Conservation (phyloP, 2,888 invertebrate species). For the Antheraea assamensis region DNA sequence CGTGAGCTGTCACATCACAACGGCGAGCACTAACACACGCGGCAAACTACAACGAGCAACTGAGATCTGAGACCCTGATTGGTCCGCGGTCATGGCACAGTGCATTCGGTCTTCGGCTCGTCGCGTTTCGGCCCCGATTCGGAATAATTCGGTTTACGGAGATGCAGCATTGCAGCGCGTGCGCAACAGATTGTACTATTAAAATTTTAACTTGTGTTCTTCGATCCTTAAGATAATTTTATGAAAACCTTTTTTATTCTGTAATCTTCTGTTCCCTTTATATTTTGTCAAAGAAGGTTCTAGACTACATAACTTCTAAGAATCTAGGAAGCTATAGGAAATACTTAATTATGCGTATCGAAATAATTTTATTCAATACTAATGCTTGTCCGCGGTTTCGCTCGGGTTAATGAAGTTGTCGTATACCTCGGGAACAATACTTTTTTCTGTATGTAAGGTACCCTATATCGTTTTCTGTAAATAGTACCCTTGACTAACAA, state of each 20-base stretch:
- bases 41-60: constrained; percentile 54
- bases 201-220: constrained; percentile 15
- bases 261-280: too few species aligned
- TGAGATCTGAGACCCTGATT: constrained; percentile 58
- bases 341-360: too few species aligned
- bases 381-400: too few species aligned
- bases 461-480: too few species aligned
- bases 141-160: constrained; percentile 29
- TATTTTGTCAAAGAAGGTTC: too few species aligned
- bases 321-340: too few species aligned
- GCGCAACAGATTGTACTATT: constrained; percentile 38
- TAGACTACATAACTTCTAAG: too few species aligned
- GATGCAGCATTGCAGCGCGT: constrained; percentile 63
- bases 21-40: constrained; percentile 48
- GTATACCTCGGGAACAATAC: too few species aligned
- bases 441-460: too few species aligned
- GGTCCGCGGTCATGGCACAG: constrained; percentile 44
- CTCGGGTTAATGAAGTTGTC: too few species aligned
- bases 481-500: too few species aligned
- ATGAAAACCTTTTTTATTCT: neutral
- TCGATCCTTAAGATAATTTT: neutral
- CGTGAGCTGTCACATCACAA: constrained; percentile 51
- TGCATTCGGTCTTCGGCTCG: constrained; percentile 31
- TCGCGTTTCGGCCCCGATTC: constrained; percentile 22
- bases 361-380: too few species aligned